phyloP scores from a whole-genome alignment of 2,888 invertebrate genomes.

The Onthophagus sagittarius region DNA sequence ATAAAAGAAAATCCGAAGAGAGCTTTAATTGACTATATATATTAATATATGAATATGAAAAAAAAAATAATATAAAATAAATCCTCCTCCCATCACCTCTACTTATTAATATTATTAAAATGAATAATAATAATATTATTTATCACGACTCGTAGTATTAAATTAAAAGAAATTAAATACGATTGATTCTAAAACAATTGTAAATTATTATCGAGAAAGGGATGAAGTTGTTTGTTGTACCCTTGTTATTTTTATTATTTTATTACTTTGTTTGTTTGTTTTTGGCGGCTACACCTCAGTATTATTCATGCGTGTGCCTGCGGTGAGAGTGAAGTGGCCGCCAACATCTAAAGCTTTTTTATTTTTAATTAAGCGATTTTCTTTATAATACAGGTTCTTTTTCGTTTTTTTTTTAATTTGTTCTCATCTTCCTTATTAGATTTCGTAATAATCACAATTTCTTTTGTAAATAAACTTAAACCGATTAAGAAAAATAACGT shows the following conservation, averaged over 20 bases:
- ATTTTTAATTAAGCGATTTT: not conserved
- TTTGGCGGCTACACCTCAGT: constrained; percentile 45
- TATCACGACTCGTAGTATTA: constrained; percentile 43
- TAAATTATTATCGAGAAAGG: constrained; percentile 34
- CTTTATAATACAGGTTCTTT: not conserved
- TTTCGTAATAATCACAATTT: not conserved
- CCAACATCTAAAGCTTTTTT: constrained; percentile 41
- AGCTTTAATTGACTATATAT: constrained; percentile 45
- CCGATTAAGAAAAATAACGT: not conserved
- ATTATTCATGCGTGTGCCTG: constrained; percentile 47
- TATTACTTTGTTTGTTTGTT: constrained; percentile 38
- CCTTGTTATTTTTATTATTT: constrained; percentile 40
- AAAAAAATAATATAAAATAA: constrained; percentile 8
- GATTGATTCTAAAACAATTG: constrained; percentile 31
- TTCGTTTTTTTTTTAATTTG: not conserved
- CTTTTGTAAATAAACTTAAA: not conserved
- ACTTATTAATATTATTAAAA: constrained; percentile 1
- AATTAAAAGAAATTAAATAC: constrained; percentile 28
- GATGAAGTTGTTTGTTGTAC: constrained; percentile 37
- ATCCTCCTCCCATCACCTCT: not conserved
- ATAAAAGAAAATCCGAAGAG: constrained; percentile 37
- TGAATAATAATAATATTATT: constrained; percentile 21
- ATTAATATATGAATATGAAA: constrained; percentile 20
- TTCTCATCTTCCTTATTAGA: not conserved
- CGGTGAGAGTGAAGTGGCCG: constrained; percentile 43